A percentile compares a stretch with the other conserved stretches of the same genome.
These are phyloP conservation scores for Leiothrix lutea DNA, from an alignment of 2,113 vertebrate species.

Conservation along the genomic window DNA sequence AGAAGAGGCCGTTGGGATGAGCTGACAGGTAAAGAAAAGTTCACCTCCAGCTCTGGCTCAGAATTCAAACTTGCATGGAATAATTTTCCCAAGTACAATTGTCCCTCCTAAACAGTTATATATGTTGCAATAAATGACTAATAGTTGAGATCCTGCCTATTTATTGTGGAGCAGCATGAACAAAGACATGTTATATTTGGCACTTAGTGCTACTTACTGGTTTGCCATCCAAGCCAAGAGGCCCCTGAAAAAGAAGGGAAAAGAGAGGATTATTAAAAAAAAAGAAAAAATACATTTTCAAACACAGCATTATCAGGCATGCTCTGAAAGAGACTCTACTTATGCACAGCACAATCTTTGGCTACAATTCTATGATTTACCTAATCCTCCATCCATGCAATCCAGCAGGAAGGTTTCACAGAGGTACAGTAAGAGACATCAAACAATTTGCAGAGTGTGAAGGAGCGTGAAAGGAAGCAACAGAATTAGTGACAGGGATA, in stretches of 20 bases:
- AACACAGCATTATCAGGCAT: background rate
- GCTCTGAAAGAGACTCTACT: constrained; percentile 11
- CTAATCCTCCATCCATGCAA: constrained; percentile 19
- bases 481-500: constrained; percentile 22
- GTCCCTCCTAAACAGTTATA: background rate
- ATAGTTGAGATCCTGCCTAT: background rate
- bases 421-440: background rate
- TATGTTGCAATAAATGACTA: background rate
- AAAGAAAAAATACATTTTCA: background rate
- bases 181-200: background rate
- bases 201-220: constrained; percentile 83
- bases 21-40: background rate
- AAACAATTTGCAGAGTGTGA: background rate
- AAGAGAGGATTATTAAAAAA: background rate
- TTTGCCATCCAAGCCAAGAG: constrained; percentile 94
- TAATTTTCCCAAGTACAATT: background rate
- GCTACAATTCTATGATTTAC: background rate
- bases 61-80: background rate
- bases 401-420: constrained; percentile 7
- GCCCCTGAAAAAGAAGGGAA: constrained; percentile 78
- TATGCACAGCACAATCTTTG: background rate
- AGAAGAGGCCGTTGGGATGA: background rate
- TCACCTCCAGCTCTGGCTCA: background rate
- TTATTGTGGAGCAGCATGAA: background rate
- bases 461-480: background rate